Evolutionary conservation across 35 echinoderm and acorn worm genomes (phyloP).

Genomic region (Ophiothrix spiculata): DNA sequence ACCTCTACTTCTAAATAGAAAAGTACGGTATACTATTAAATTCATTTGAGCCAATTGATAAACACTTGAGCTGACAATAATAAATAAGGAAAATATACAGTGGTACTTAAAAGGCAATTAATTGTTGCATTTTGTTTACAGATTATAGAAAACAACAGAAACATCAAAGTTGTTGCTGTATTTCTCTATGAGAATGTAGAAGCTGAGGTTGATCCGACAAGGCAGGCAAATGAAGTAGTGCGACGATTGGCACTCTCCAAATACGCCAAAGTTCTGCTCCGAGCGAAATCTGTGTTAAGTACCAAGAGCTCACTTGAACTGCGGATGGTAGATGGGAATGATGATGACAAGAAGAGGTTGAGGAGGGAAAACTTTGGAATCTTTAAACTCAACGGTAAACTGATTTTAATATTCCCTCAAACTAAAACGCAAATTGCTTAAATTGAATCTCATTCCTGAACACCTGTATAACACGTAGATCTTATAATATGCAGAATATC

Average conservation of each 20-base stretch:
- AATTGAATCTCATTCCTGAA: no score
- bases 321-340: conserved; percentile 25
- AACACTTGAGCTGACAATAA: no score
- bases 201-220: conserved; percentile 13
- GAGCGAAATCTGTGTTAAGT: conserved; percentile 20
- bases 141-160: conserved; percentile 6
- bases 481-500: no score
- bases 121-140: neutral
- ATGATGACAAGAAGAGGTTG: neutral
- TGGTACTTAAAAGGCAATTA: no score
- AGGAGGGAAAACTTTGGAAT: conserved; percentile 11
- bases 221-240: conserved; percentile 2
- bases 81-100: no score
- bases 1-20: no score
- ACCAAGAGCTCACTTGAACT: conserved; percentile 36
- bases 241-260: conserved; percentile 19
- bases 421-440: neutral
- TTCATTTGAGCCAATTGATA: no score
- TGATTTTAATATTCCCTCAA: no score
- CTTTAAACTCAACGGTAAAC: conserved; percentile 34
- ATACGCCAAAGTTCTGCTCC: conserved; percentile 26
- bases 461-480: no score
- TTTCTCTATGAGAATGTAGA: conserved; percentile 25
- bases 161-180: conserved; percentile 15
- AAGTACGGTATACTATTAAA: no score